A percentile compares a stretch with the other conserved stretches of the same genome.
Evolutionary conservation across 2,113 vertebrate genomes (phyloP).

Genomic region (Engraulis encrasicolus): DNA sequence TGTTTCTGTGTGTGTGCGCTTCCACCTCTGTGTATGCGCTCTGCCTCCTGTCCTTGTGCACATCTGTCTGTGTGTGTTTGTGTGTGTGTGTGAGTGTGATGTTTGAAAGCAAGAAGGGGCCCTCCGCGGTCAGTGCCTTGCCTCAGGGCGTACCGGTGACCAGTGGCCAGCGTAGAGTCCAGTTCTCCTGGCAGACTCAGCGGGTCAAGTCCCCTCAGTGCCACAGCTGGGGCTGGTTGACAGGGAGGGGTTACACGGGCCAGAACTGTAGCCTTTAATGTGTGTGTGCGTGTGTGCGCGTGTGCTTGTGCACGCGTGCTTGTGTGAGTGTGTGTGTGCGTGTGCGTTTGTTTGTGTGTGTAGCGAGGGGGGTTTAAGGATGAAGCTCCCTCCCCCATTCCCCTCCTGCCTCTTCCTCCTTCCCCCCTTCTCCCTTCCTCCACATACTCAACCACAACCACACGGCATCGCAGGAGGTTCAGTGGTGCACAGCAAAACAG

Average conservation of each 20-base stretch:
- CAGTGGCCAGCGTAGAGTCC: not conserved
- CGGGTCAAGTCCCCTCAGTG: not conserved
- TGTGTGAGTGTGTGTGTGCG: no score
- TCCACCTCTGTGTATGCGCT: no score
- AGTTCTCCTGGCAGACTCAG: not conserved
- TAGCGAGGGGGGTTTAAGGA: constrained; percentile 10
- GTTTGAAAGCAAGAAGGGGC: not conserved
- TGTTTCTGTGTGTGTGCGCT: no score
- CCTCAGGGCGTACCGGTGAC: not conserved
- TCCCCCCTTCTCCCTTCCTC: no score
- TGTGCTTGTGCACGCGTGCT: no score
- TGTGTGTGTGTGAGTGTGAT: not conserved
- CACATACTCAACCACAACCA: no score
- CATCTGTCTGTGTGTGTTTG: no score
- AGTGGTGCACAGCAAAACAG: not conserved
- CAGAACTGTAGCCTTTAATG: not conserved
- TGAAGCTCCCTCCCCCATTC: not conserved
- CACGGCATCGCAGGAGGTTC: not conserved
- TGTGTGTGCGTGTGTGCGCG: no score
- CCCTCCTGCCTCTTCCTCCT: no score
- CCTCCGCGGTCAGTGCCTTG: not conserved
- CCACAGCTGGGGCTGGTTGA: not conserved
- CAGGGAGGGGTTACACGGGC: not conserved
- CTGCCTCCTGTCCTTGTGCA: no score
- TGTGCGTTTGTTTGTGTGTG: no score